phyloP scores from a whole-genome alignment of 2,113 vertebrate species.

The Tachysurus vachellii region DNA sequence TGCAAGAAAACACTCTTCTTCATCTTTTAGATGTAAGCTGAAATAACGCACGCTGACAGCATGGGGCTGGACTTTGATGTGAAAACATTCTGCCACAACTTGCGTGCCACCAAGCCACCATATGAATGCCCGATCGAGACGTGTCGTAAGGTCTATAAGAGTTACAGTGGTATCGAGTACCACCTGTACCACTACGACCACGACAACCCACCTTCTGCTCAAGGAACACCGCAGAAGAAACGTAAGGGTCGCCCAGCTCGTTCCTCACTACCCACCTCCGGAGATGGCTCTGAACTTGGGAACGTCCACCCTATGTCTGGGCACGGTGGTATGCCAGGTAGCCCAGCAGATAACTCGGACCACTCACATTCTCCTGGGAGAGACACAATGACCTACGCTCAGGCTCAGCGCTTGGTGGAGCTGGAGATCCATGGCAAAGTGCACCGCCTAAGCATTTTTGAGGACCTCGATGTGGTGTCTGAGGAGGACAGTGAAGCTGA shows the following conservation, averaged over 20 bases:
- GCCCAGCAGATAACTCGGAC: slow-evolving; percentile 83
- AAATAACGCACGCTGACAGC: slow-evolving; percentile 63
- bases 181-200: slow-evolving; percentile 98
- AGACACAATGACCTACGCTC: slow-evolving; percentile 96
- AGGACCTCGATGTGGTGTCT: slow-evolving; percentile 94
- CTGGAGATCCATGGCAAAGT: slow-evolving; percentile 93
- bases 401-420: slow-evolving; percentile 97
- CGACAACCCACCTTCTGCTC: slow-evolving; percentile 88
- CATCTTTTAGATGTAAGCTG: slow-evolving; percentile 70
- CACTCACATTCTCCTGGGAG: slow-evolving; percentile 87
- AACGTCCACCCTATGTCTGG: slow-evolving; percentile 55
- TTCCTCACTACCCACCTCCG: slow-evolving; percentile 61
- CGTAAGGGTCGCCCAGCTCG: slow-evolving; percentile 93
- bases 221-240: slow-evolving; percentile 86
- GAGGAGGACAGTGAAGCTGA: slow-evolving; percentile 91
- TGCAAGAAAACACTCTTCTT: background rate
- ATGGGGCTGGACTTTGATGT: slow-evolving; percentile 99
- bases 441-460: slow-evolving; percentile 96
- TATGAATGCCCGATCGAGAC: slow-evolving; percentile 95
- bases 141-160: slow-evolving; percentile 97
- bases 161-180: slow-evolving; percentile 98
- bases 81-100: slow-evolving; percentile 96
- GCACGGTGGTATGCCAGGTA: slow-evolving; percentile 75
- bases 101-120: slow-evolving; percentile 95
- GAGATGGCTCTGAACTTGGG: slow-evolving; percentile 65